Evolutionary conservation across 2,113 vertebrate species (phyloP).

Genomic region (Chaenocephalus aceratus): DNA sequence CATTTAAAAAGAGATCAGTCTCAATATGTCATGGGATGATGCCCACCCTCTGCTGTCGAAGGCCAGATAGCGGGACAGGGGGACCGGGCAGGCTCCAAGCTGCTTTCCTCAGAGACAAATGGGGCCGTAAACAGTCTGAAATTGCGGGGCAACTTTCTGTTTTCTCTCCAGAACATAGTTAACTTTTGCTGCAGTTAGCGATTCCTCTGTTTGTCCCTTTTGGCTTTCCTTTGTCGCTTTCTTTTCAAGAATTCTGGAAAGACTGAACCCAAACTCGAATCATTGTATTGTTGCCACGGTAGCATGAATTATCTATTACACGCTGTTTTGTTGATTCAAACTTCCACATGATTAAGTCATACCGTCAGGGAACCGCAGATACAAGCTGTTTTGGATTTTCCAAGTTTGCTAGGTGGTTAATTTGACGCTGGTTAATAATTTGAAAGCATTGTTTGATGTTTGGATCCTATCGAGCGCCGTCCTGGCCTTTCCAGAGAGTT

Average conservation of each 20-base stretch:
- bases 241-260: conserved; percentile 31
- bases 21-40: conserved; percentile 77
- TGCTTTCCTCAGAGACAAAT: conserved; percentile 29
- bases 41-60: conserved; percentile 62
- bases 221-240: conserved; percentile 27
- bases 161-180: conserved; percentile 52
- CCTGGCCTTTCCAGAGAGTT: conserved; percentile 55
- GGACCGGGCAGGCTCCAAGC: conserved; percentile 26
- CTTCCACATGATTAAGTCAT: conserved; percentile 76
- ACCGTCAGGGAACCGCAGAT: conserved; percentile 47
- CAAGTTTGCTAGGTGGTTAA: conserved; percentile 70
- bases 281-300: conserved; percentile 46
- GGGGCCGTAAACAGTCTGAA: conserved; percentile 38
- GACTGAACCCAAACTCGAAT: conserved; percentile 45
- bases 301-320: conserved; percentile 73
- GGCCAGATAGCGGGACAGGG: conserved; percentile 35
- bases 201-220: conserved; percentile 41
- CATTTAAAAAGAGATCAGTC: conserved; percentile 82
- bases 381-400: conserved; percentile 68
- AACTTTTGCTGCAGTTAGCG: conserved; percentile 47
- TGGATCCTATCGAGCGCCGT: conserved; percentile 50
- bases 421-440: conserved; percentile 76
- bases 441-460: conserved; percentile 76
- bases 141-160: conserved; percentile 53
- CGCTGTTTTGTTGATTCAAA: conserved; percentile 71